Conservation (phyloP, 2,888 invertebrate genomes). For the Lasioglossum marginatum region DNA sequence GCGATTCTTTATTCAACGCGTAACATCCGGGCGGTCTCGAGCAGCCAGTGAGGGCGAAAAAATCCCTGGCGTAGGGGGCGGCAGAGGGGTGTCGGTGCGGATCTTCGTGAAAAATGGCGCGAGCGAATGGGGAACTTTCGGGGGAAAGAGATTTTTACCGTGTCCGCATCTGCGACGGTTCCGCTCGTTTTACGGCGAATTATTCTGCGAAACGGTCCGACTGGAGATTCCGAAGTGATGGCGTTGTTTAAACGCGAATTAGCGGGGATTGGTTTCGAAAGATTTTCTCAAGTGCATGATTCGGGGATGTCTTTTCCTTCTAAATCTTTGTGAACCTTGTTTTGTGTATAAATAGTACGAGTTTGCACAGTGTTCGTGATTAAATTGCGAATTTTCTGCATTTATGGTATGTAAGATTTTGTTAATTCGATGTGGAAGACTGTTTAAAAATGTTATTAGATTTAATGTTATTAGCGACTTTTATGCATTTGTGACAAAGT, state of each 20-base stretch:
- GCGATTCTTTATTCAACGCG: constrained; percentile 55
- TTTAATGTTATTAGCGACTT: too few species aligned
- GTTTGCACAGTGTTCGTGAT: background rate
- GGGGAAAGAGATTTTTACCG: constrained; percentile 5
- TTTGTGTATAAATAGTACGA: background rate
- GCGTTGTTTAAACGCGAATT: background rate
- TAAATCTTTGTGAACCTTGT: background rate
- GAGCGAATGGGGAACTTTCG: constrained; percentile 32
- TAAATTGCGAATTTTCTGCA: background rate
- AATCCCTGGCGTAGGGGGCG: background rate
- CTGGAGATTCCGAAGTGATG: background rate
- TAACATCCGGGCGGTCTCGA: constrained; percentile 15
- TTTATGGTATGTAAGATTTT: background rate
- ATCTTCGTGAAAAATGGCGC: constrained; percentile 51
- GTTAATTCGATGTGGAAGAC: too few species aligned
- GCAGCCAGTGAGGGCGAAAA: constrained; percentile 15
- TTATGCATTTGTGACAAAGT: too few species aligned
- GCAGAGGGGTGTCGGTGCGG: constrained; percentile 39
- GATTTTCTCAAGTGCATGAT: background rate
- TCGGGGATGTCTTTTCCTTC: background rate
- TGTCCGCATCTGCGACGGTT: constrained; percentile 37
- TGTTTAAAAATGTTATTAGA: too few species aligned
- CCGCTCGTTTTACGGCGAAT: background rate
- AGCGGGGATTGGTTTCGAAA: background rate
- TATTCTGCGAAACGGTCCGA: background rate